Evolutionary conservation across 2,113 vertebrate genomes (phyloP), one percentile per base, ranked within the genome.

Genomic region (Hydropotes inermis): DNA sequence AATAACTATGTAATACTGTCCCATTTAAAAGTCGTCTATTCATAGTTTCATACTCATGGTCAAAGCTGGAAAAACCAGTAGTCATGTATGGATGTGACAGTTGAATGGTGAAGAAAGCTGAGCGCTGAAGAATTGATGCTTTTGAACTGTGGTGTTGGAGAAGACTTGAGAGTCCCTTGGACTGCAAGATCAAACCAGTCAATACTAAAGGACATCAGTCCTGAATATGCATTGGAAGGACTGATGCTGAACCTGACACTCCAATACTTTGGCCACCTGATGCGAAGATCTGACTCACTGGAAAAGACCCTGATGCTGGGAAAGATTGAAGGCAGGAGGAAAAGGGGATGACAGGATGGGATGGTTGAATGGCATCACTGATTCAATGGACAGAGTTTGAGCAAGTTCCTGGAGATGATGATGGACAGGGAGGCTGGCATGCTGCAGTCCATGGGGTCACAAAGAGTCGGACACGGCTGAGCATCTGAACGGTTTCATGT

Each of bases 11-110:
- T 92, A 91, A 79, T 7, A 0, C 47, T 93, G 30, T 70, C 55
- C 43, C 28, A 84, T 91, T 94, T 97, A 93, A 97, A 95, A 84
- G 33, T 74, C 33, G 60, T 67, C 74, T 45, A 87, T 55, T 79
- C 55, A 86, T 7, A 86, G 12, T 19, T 67, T 67, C 61, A n/a
- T n/a, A 67, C 33, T 67, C 61, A 70, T 39, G 23, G 10, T 39
- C 19, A 70, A 39, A 70, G 67, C 19, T 39, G 47, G 47, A 50
- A 50, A 50, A 50, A 13, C 19, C 67, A 70, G 67, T 70, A 39
- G 67, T 39, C 5, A 23, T 70, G n/a, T 39, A 70, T 39, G n/a
- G 67, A 70, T 70, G 64, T 70, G 64, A 70, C 17, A 70, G 64
- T 39, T 23, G 67, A n/a, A 36, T 19, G 5, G 36, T 39, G 23